phyloP scores from a whole-genome alignment of 2,888 invertebrate genomes.

The Phaonia tiefii region DNA sequence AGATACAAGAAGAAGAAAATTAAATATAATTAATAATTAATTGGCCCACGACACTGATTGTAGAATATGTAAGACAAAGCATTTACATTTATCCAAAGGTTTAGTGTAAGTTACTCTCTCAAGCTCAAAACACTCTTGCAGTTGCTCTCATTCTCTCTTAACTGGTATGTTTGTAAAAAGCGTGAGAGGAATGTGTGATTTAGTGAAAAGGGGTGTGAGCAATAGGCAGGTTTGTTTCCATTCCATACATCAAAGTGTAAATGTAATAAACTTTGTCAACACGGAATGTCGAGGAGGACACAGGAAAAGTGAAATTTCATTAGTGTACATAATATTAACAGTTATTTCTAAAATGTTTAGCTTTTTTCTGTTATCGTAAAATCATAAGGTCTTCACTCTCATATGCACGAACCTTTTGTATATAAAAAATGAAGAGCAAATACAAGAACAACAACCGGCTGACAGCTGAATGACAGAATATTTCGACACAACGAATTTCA shows the following conservation, averaged over 20 bases:
- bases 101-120: not conserved
- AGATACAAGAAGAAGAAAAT: slow-evolving; percentile 46
- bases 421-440: not conserved
- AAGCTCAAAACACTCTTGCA: not conserved
- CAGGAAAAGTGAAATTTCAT: slow-evolving; percentile 17
- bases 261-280: slow-evolving; percentile 5
- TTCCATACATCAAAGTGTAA: not conserved
- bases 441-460: slow-evolving; percentile 39
- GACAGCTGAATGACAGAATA: slow-evolving; percentile 64
- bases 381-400: not conserved
- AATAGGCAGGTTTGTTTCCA: not conserved
- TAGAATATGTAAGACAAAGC: slow-evolving; percentile 23
- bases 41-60: slow-evolving; percentile 71
- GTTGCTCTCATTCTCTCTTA: not conserved
- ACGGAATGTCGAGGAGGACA: not conserved
- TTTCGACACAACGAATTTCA: slow-evolving; percentile 46
- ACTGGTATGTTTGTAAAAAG: not conserved
- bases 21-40: slow-evolving; percentile 71
- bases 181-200: not conserved
- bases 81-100: not conserved
- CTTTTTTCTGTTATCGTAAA: slow-evolving; percentile 5
- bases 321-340: slow-evolving; percentile 24
- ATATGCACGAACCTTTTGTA: not conserved
- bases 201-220: not conserved
- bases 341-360: slow-evolving; percentile 14